Percentiles rank a stretch among this genome's conserved stretches.
Conservation (phyloP, 1,140 invertebrate genomes). For the Bombus waltoni region DNA sequence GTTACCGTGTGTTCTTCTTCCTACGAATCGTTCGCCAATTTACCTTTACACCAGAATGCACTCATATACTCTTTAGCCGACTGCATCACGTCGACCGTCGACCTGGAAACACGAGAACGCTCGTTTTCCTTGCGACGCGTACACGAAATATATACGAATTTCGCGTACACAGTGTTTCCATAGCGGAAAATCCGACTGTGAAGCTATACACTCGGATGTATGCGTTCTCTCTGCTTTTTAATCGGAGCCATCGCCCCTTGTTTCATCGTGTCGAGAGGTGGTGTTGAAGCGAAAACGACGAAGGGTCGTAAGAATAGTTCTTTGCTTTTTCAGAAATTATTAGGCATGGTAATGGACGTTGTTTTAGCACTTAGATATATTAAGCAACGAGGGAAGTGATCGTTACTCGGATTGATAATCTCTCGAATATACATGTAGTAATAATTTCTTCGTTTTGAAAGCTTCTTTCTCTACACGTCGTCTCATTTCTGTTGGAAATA, state of each 20-base stretch:
- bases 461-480: neutral
- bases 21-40: conserved; percentile 7
- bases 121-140: neutral
- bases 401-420: neutral
- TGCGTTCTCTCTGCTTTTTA: neutral
- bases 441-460: neutral
- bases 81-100: conserved; percentile 7
- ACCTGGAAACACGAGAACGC: conserved; percentile 31
- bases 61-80: conserved; percentile 3
- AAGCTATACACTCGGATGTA: neutral
- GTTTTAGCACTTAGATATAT: neutral
- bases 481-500: neutral
- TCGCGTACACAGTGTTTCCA: neutral
- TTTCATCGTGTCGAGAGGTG: neutral
- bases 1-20: neutral
- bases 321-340: neutral
- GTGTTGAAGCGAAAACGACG: neutral
- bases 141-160: conserved; percentile 8
- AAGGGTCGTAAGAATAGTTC: neutral
- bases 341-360: neutral
- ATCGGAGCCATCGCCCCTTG: neutral
- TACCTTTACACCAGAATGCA: conserved; percentile 20
- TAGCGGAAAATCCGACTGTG: neutral
- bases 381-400: neutral
- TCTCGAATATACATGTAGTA: neutral